Evolutionary conservation across 2,113 vertebrate genomes (phyloP), one percentile per base, ranked within the genome.

Genomic region (Azemiops feae): DNA sequence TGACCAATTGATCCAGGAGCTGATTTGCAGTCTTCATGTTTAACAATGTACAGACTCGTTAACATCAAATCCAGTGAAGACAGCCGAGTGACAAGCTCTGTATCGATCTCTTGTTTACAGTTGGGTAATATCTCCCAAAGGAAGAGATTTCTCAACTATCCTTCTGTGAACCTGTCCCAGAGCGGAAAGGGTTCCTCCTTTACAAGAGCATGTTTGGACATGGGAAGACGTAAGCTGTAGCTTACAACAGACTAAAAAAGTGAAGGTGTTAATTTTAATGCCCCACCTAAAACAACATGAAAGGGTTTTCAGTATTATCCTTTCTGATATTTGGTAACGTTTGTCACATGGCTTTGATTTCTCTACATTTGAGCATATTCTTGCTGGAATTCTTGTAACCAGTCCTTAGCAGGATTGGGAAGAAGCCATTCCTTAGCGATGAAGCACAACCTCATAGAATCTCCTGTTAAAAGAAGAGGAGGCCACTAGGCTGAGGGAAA

Each of bases 61-160:
- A 57, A 89, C 64, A 89, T 85, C 88, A 90, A 60, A 93, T 34
- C 22, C 58, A 86, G 5, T 87, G 89, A 87, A 90, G 25, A 53
- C 5, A 90, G 57, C 89, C 87, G 92, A 93, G 94, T 96, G 95
- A 87, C 92, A 92, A 95, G 94, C 93, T 92, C 90, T 92, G 87
- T 94, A 93, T 95, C 16, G 60, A 4, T 50, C 25, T 90, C 92
- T 94, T 74, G 27, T 22, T 18, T 94, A 95, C 94, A 91, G 94
- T 27, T 93, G 92, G 96, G 47, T 94, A 95, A 96, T 95, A 96
- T 96, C 95, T 96, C 94, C 95, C 94, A 91, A 91, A 90, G 64
- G 93, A 88, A 91, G 5, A 57, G 23, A 10, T 4, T 93, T 87
- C 85, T 86, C 34, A 90, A 54, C 30, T 94, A 3, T 43, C 34